Evolutionary conservation across 1,140 invertebrate species (phyloP), one percentile per base, ranked within the genome.

Genomic region (Sesamia nonagrioides): DNA sequence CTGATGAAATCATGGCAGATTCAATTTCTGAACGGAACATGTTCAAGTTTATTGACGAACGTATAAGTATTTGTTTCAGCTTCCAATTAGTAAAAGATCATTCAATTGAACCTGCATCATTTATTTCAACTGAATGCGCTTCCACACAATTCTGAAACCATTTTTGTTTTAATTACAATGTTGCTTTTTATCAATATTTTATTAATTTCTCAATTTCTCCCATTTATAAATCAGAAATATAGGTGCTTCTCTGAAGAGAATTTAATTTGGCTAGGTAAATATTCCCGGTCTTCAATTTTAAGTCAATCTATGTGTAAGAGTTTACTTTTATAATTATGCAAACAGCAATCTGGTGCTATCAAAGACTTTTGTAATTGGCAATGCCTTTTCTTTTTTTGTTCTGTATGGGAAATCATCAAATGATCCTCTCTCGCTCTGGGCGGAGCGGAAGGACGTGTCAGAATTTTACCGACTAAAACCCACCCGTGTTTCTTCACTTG

Each of bases 301-400:
- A 54, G 8, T 18, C 52, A 21, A 56, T 56, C 52, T 27, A 56
- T 27, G 17, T n/a, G n/a, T n/a, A n/a, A 11, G 3, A 11, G 17
- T 56, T 56, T 56, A 11, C 52, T 56, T 9, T 56, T 56, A 27
- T 56, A 56, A 56, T 56, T 56, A 56, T 9, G 27, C 18, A 56
- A 56, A 56, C 52, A 56, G 18, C 18, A 56, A 56, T 56, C 9
- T 27, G 21, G 27, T 56, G 9, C 21, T 21, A 21, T 27, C 52
- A 56, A 56, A 56, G 52, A 56, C 18, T 13, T 13, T 56, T 27
- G 52, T 56, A 56, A 21, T 56, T 56, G 52, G 52, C 7, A 54
- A 48, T 48, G 13, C 9, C 13, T 48, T 48, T 48, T 15, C 2
- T 13, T 48, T 9, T 9, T 15, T 6, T 37, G 37, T 3, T 5